phyloP scores from a whole-genome alignment of 1,140 invertebrate genomes.

The Pissodes strobi region DNA sequence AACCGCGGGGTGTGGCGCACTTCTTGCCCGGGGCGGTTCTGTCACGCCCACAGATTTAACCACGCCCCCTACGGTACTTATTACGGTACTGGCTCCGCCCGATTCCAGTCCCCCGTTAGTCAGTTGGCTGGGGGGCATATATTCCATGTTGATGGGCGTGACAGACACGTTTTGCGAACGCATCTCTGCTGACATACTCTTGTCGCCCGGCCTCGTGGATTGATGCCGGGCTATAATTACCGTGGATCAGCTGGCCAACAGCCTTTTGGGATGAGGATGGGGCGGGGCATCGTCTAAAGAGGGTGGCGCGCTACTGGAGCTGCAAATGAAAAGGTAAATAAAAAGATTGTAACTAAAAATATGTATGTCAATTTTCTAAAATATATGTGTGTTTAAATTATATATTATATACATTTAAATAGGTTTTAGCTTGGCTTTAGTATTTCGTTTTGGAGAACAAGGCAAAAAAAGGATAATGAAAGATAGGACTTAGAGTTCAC shows the following conservation, averaged over 20 bases:
- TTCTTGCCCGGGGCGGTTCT: conserved; percentile 42
- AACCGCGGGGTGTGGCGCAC: conserved; percentile 40
- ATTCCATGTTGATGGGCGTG: conserved; percentile 55
- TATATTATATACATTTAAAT: no score
- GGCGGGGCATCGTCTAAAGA: conserved; percentile 25
- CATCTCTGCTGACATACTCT: conserved; percentile 52
- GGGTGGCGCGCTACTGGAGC: conserved; percentile 25
- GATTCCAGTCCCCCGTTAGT: conserved; percentile 29
- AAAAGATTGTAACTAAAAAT: no score
- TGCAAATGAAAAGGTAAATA: no score
- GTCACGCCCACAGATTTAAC: conserved; percentile 27
- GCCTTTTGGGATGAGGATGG: conserved; percentile 12
- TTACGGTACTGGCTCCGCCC: conserved; percentile 18
- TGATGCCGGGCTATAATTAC: conserved; percentile 29
- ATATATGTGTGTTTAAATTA: no score
- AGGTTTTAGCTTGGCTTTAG: no score
- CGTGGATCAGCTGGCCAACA: conserved; percentile 44
- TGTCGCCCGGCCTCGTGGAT: conserved; percentile 18
- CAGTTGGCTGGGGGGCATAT: conserved; percentile 36
- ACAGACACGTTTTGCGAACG: conserved; percentile 55
- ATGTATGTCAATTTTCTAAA: no score
- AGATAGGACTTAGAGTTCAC: no score
- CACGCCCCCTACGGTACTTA: conserved; percentile 22
- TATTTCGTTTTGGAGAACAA: no score
- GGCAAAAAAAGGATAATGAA: no score